Percentiles rank a stretch among this genome's conserved stretches.
These are phyloP conservation scores for Boloria euphrosyne DNA, from an alignment of 2,888 invertebrate genomes.

Conservation along the genomic window DNA sequence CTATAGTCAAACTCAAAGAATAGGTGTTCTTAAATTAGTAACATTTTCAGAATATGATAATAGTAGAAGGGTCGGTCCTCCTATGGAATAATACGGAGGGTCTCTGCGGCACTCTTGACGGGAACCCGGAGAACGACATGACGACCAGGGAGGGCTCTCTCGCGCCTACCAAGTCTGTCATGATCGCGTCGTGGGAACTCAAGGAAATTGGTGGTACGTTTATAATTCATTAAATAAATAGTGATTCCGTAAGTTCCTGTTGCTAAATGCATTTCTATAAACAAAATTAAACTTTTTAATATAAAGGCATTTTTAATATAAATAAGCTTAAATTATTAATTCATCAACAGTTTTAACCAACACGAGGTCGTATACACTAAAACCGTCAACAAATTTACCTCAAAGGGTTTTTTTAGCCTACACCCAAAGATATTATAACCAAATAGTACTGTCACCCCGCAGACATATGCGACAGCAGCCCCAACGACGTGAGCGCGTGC, in stretches of 20 bases:
- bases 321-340: background rate
- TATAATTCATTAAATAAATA: too few relatives aligned
- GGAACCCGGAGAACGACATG: slow-evolving; percentile 86
- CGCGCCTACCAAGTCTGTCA: slow-evolving; percentile 70
- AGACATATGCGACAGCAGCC: slow-evolving; percentile 82
- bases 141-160: slow-evolving; percentile 81
- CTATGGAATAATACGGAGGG: slow-evolving; percentile 92
- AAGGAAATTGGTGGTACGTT: slow-evolving; percentile 75
- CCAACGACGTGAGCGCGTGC: slow-evolving; percentile 78
- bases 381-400: too few relatives aligned
- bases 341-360: too few relatives aligned
- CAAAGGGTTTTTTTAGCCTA: too few relatives aligned
- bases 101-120: slow-evolving; percentile 90
- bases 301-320: background rate
- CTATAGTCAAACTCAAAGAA: too few relatives aligned
- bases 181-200: slow-evolving; percentile 84
- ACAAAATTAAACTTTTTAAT: background rate
- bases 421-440: background rate
- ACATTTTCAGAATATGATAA: slow-evolving; percentile 81
- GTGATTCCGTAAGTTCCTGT: background rate
- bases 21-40: slow-evolving; percentile 30
- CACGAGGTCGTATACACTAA: too few relatives aligned
- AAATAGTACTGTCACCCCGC: slow-evolving; percentile 30
- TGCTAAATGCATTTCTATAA: background rate
- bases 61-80: slow-evolving; percentile 85